Conservation (phyloP, 2,113 vertebrate species). For the Agelaius phoeniceus region DNA sequence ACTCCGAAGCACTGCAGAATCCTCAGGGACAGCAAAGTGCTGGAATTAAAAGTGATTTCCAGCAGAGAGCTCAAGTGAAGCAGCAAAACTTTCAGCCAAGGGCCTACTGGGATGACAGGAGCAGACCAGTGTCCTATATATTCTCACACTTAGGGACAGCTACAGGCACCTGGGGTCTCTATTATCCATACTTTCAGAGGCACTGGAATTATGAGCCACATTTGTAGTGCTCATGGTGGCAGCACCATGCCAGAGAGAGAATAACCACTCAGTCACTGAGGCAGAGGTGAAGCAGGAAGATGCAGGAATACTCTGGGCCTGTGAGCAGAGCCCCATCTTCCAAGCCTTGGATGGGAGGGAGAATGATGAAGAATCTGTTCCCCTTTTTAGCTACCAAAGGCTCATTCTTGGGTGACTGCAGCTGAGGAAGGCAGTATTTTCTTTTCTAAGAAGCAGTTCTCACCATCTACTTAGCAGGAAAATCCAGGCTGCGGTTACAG, state of each 20-base stretch:
- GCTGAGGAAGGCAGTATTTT: neutral
- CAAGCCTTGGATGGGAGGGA: neutral
- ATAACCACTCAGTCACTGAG: neutral
- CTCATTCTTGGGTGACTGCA: neutral
- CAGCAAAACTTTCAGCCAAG: neutral
- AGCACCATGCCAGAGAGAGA: neutral
- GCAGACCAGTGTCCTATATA: neutral
- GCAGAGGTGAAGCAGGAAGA: neutral
- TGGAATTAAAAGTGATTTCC: neutral
- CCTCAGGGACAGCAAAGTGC: neutral
- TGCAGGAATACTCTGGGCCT: neutral
- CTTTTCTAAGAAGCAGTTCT: neutral
- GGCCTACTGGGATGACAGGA: neutral
- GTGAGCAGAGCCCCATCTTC: neutral
- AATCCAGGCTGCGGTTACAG: neutral
- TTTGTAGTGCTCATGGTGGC: neutral
- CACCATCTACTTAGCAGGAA: slow-evolving; percentile 6
- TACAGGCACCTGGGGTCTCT: neutral
- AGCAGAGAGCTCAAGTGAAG: neutral
- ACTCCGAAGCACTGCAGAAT: neutral
- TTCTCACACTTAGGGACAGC: neutral
- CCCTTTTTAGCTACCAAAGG: neutral
- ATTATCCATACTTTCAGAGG: neutral
- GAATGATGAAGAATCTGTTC: neutral
- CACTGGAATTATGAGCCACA: neutral